Evolutionary conservation across 2,113 vertebrate genomes (phyloP), one percentile per base, ranked within the genome.

Genomic region (Nansenia antarctica): DNA sequence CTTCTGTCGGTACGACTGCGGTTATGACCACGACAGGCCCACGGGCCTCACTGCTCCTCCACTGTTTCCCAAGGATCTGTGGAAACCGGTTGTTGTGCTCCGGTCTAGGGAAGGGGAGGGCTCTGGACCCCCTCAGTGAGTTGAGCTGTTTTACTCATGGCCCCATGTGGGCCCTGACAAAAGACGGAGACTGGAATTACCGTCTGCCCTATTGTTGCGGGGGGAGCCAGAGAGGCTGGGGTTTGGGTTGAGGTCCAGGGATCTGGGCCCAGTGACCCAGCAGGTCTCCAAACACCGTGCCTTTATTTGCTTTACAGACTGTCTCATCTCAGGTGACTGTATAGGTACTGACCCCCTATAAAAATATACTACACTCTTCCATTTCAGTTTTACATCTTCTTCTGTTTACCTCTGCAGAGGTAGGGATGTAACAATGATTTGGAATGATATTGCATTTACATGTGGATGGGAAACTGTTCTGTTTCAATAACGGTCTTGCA

Each of bases 201-300:
- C 81, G 88, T 92, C 91, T 91, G 85, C 81, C 80, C 88, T 62
- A 90, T 91, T 92, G 91, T 91, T 86, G 80, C 29, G 15, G 60
- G 37, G 76, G 86, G 88, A 90, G 90, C 85, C 88, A 87, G 1
- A 0, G 70, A 83, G 85, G 84, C 89, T 83, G 78, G 81, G 67
- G 69, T 58, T 26, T 15, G 54, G 67, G 72, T 31, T 29, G 57
- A 3, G 77, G 67, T 70, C 59, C 39, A 52, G 12, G 76, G 0
- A 20, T 35, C 71, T 67, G 70, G 76, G 22, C 72, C 60, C 69
- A 2, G 42, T 68, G 9, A 80, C 80, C 70, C 85, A 79, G 78
- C 77, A 78, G 85, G 80, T 69, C 72, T 67, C 77, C 73, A 30
- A 8, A 31, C 55, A 14, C 15, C 24, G 2, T 26, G 27, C 9